Percentiles rank a stretch among this genome's conserved stretches.
Evolutionary conservation across 2,113 vertebrate species (phyloP).

Genomic region (Misgurnus anguillicaudatus): DNA sequence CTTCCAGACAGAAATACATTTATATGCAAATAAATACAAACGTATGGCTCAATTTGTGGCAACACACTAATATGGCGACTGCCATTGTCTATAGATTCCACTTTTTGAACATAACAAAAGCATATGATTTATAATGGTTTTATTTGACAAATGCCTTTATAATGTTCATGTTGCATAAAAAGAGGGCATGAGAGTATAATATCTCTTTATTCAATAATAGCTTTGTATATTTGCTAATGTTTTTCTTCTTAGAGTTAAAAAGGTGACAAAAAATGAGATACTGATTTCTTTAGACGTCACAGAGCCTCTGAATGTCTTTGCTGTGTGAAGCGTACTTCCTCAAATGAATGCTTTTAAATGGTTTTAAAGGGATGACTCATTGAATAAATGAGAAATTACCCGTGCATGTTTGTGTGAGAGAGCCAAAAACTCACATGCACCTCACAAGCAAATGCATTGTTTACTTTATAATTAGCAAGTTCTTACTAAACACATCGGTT

Average conservation of each 20-base stretch:
- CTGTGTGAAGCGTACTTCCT: not conserved
- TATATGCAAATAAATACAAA: slow-evolving; percentile 36
- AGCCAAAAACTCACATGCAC: not conserved
- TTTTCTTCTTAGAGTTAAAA: not conserved
- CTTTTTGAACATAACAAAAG: too few species aligned
- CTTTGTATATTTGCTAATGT: not conserved
- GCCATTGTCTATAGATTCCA: too few species aligned
- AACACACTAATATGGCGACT: slow-evolving; percentile 3
- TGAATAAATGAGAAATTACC: slow-evolving; percentile 7
- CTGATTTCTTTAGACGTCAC: not conserved
- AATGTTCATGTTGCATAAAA: too few species aligned
- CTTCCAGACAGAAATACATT: slow-evolving; percentile 12
- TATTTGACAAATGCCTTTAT: too few species aligned
- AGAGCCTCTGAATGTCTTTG: not conserved
- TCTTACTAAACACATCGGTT: too few species aligned
- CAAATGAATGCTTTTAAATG: not conserved
- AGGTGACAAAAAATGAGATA: not conserved
- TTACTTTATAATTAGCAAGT: too few species aligned
- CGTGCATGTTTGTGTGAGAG: not conserved
- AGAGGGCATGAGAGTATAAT: too few species aligned
- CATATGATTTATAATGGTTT: too few species aligned
- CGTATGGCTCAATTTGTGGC: not conserved
- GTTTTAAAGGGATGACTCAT: slow-evolving; percentile 9
- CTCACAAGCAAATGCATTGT: not conserved
- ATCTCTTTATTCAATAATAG: too few species aligned